Percentiles rank a stretch among this genome's conserved stretches.
Evolutionary conservation across 2,888 invertebrate genomes (phyloP).

Genomic region (Callinectes sapidus): DNA sequence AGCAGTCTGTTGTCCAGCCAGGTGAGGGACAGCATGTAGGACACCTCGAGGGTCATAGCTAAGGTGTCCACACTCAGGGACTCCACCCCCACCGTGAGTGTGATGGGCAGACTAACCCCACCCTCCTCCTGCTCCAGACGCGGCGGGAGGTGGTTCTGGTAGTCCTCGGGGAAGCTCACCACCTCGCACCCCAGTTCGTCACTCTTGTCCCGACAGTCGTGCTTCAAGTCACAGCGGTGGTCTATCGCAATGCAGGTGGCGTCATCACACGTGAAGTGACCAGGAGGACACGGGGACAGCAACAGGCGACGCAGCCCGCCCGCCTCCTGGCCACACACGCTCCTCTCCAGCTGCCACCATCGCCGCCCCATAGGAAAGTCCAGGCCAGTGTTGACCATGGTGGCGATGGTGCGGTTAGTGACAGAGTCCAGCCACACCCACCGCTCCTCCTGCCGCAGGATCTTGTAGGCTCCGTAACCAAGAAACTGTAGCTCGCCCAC

Average conservation of each 20-base stretch:
- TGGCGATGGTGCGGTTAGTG: conserved; percentile 55
- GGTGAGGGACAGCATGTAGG: conserved; percentile 47
- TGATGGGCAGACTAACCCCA: conserved; percentile 45
- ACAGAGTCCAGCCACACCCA: conserved; percentile 65
- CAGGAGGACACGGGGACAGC: conserved; percentile 55
- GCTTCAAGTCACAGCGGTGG: conserved; percentile 66
- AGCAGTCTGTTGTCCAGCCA: conserved; percentile 64
- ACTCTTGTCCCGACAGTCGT: conserved; percentile 67
- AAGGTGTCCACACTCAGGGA: conserved; percentile 61
- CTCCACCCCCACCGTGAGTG: conserved; percentile 53
- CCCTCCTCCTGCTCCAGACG: background rate
- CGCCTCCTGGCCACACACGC: conserved; percentile 55
- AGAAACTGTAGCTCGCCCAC: conserved; percentile 50
- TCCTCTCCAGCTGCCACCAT: conserved; percentile 50
- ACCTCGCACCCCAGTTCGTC: conserved; percentile 66
- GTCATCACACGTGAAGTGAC: conserved; percentile 68
- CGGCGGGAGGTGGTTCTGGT: conserved; percentile 66
- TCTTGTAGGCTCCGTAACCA: conserved; percentile 67
- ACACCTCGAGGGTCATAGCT: conserved; percentile 57
- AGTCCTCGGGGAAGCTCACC: conserved; percentile 59
- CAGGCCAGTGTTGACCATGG: conserved; percentile 47
- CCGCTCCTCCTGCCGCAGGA: conserved; percentile 30
- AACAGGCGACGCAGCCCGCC: conserved; percentile 51
- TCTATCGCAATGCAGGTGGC: conserved; percentile 65
- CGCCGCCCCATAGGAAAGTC: conserved; percentile 69